Percentiles rank a stretch among this genome's conserved stretches.
phyloP scores from a whole-genome alignment of 30 jellyfish, hydroid and myxozoan genomes.

The Cassiopea xamachana region DNA sequence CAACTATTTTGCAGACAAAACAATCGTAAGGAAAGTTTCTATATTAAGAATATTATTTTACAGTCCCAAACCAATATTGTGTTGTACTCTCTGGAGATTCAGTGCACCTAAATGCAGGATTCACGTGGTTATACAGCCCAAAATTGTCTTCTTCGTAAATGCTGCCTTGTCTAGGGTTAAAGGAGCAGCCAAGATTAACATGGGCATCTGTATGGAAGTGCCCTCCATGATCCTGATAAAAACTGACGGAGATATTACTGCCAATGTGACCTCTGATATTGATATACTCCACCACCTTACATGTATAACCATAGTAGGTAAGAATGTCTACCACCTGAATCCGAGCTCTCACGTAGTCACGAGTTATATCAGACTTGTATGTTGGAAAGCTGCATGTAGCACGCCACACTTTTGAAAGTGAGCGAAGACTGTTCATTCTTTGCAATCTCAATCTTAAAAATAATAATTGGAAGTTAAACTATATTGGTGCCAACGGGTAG shows the following conservation, averaged over 20 bases:
- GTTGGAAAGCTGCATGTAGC: background rate
- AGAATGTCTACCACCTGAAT: background rate
- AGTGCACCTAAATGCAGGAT: conserved; percentile 10
- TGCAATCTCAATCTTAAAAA: no score
- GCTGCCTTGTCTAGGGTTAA: background rate
- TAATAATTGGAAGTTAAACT: no score
- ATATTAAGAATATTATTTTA: no score
- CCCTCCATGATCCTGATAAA: background rate
- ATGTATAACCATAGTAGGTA: background rate
- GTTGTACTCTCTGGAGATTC: background rate
- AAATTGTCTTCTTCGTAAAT: conserved; percentile 6
- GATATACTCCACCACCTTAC: background rate
- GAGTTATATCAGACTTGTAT: background rate
- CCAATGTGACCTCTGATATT: background rate
- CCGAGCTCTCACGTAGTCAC: conserved; percentile 21
- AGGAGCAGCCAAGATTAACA: background rate
- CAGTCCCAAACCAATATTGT: conserved; percentile 7
- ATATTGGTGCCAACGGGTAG: no score
- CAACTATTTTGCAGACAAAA: background rate
- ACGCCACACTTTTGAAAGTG: background rate
- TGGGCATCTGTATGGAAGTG: background rate
- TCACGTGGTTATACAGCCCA: background rate
- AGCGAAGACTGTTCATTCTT: no score
- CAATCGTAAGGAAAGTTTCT: background rate
- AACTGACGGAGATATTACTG: background rate